These are phyloP conservation scores for Craniophora ligustri DNA, from an alignment of 2,888 invertebrate species.

Conservation along the genomic window DNA sequence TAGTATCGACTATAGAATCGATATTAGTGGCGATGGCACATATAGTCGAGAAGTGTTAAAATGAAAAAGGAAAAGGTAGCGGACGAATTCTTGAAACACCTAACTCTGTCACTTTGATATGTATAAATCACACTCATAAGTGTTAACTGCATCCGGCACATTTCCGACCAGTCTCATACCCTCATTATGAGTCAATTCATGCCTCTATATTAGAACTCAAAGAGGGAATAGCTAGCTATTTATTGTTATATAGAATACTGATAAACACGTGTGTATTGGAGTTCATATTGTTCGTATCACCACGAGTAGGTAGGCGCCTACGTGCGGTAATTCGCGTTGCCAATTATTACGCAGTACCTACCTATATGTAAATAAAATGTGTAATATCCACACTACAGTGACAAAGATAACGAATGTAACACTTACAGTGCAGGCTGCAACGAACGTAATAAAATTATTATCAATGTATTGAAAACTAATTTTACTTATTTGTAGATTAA, in stretches of 20 bases:
- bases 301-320: slow-evolving; percentile 75
- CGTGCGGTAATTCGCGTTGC: slow-evolving; percentile 81
- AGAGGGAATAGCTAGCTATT: slow-evolving; percentile 18
- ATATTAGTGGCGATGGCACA: too few relatives aligned
- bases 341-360: slow-evolving; percentile 58
- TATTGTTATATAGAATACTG: slow-evolving; percentile 35
- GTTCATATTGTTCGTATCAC: slow-evolving; percentile 44
- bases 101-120: not conserved
- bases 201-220: slow-evolving; percentile 19
- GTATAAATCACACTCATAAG: not conserved
- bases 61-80: too few relatives aligned
- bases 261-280: slow-evolving; percentile 41
- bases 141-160: slow-evolving; percentile 27
- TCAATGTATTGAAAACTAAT: slow-evolving; percentile 8
- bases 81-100: too few relatives aligned
- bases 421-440: slow-evolving; percentile 28
- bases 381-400: slow-evolving; percentile 23
- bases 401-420: slow-evolving; percentile 40
- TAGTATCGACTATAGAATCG: too few relatives aligned
- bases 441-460: slow-evolving; percentile 20
- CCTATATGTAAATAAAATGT: slow-evolving; percentile 42
- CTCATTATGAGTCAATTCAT: slow-evolving; percentile 33
- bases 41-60: too few relatives aligned
- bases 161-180: slow-evolving; percentile 31
- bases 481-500: not conserved